Conservation (phyloP, 2,797 vertebrate genomes). For the Cephalopachus bancanus region DNA sequence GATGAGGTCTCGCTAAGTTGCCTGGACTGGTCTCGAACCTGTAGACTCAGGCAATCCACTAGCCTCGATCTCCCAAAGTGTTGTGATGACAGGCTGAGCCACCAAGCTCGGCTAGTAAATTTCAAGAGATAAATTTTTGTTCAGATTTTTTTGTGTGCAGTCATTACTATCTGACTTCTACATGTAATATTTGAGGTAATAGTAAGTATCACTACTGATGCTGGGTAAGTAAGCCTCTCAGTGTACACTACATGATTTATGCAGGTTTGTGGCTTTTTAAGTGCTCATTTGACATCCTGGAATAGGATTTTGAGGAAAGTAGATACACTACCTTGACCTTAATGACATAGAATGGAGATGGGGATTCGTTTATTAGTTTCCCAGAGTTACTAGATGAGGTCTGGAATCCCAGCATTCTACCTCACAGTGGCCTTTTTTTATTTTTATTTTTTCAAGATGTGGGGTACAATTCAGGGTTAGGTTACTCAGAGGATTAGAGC, state of each 20-base stretch:
- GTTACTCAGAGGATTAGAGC: too few relatives aligned
- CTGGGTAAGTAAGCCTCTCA: not conserved
- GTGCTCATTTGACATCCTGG: not conserved
- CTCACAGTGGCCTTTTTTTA: not conserved
- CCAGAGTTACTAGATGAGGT: not conserved
- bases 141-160: constrained; percentile 1
- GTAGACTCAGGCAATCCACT: too few relatives aligned
- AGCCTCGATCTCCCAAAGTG: too few relatives aligned
- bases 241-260: not conserved
- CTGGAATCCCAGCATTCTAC: not conserved
- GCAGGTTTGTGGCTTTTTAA: not conserved
- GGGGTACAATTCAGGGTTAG: too few relatives aligned
- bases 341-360: not conserved
- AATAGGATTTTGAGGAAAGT: constrained; percentile 24
- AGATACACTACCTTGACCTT: not conserved
- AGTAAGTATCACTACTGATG: not conserved
- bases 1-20: too few relatives aligned
- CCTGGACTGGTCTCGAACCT: too few relatives aligned
- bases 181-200: not conserved
- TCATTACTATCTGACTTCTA: not conserved
- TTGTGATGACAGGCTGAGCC: too few relatives aligned
- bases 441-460: not conserved
- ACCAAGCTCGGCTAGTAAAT: not conserved
- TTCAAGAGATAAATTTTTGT: constrained; percentile 71
- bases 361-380: not conserved